Evolutionary conservation across 2,888 invertebrate species (phyloP).

Genomic region (Orthosia incerta): DNA sequence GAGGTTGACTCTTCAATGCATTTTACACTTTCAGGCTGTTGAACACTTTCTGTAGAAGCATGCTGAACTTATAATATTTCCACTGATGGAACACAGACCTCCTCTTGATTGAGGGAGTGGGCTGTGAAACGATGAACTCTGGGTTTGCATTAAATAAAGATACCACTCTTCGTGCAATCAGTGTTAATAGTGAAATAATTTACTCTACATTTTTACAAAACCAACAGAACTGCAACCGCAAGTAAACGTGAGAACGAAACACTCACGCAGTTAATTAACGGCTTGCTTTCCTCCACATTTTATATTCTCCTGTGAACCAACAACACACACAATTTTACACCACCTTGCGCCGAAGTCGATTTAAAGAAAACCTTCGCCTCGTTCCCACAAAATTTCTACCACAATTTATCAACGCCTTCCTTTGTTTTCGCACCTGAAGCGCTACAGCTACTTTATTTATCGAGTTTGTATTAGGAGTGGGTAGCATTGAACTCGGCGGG

Average conservation of each 20-base stretch:
- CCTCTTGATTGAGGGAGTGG: no score
- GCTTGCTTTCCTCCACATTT: slow-evolving; percentile 14
- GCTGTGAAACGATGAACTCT: no score
- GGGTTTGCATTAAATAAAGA: not conserved
- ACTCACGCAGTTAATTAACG: slow-evolving; percentile 45
- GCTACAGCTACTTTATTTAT: slow-evolving; percentile 59
- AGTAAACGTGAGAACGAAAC: slow-evolving; percentile 13
- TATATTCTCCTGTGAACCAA: slow-evolving; percentile 11
- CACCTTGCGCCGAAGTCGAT: slow-evolving; percentile 38
- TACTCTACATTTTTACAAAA: slow-evolving; percentile 7
- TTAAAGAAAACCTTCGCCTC: slow-evolving; percentile 46
- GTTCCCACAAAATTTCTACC: slow-evolving; percentile 49
- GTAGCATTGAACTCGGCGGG: slow-evolving; percentile 9
- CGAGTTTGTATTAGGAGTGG: slow-evolving; percentile 25
- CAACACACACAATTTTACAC: slow-evolving; percentile 23
- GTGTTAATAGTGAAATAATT: slow-evolving; percentile 16
- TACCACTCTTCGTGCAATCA: slow-evolving; percentile 1
- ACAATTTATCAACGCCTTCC: slow-evolving; percentile 65
- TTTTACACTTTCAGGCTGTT: not conserved
- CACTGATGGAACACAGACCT: no score
- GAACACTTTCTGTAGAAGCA: not conserved
- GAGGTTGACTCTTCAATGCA: not conserved
- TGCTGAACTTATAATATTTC: no score
- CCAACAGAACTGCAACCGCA: slow-evolving; percentile 3
- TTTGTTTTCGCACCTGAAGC: slow-evolving; percentile 67